These are phyloP conservation scores for Atrichornis clamosus DNA, from an alignment of 2,113 vertebrate genomes.

Conservation along the genomic window DNA sequence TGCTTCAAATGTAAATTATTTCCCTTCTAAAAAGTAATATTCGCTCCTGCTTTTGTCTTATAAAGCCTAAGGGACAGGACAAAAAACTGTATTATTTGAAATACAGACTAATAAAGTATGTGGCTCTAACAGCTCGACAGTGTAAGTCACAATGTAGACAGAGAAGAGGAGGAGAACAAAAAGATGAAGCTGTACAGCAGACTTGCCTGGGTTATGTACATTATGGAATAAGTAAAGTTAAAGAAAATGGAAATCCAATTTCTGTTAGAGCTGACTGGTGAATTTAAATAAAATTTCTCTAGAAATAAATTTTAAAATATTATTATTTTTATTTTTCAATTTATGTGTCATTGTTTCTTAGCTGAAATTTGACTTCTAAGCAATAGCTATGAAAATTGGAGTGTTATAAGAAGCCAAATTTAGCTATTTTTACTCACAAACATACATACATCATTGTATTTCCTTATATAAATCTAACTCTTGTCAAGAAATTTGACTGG, in stretches of 20 bases:
- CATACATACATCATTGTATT: not conserved
- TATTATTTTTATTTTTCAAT: not conserved
- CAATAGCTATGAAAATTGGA: not conserved
- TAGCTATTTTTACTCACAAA: not conserved
- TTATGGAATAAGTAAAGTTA: not conserved
- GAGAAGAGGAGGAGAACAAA: not conserved
- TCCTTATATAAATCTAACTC: not conserved
- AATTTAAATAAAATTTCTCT: not conserved
- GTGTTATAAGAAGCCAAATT: not conserved
- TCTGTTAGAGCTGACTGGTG: not conserved
- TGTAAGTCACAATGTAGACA: not conserved
- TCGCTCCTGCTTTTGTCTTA: not conserved
- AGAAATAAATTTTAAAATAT: not conserved
- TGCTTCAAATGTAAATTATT: conserved; percentile 10
- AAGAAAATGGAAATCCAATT: conserved; percentile 1
- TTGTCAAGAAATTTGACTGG: not conserved
- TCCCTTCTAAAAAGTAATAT: conserved; percentile 13
- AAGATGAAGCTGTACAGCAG: not conserved
- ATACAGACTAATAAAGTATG: not conserved
- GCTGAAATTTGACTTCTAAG: not conserved
- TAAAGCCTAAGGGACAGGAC: not conserved
- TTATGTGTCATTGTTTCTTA: not conserved
- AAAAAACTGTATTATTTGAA: not conserved
- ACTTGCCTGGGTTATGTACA: not conserved
- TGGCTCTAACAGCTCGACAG: not conserved